These are phyloP conservation scores for Agrotis ipsilon DNA, from an alignment of 2,888 invertebrate species.

Conservation along the genomic window DNA sequence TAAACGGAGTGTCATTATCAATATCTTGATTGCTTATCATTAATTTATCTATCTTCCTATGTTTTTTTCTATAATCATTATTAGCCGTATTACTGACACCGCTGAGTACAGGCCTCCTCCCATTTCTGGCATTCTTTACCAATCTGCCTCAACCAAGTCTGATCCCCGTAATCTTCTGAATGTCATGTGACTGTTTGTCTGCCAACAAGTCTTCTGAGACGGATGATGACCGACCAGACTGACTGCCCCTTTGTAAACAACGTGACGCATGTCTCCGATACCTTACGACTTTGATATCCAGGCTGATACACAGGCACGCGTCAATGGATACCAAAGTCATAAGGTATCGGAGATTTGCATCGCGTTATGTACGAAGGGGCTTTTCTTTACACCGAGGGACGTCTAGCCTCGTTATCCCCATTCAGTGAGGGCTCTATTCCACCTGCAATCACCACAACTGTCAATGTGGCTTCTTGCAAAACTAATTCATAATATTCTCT, in stretches of 20 bases:
- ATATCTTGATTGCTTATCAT: too few relatives aligned
- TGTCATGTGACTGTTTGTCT: background rate
- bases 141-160: background rate
- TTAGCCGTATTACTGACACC: background rate
- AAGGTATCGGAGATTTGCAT: too few relatives aligned
- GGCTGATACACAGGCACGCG: too few relatives aligned
- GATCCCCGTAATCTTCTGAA: background rate
- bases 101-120: background rate
- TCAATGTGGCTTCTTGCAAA: background rate
- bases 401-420: too few relatives aligned
- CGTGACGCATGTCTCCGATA: too few relatives aligned
- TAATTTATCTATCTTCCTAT: background rate
- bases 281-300: too few relatives aligned
- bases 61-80: background rate
- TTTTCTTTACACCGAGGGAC: too few relatives aligned
- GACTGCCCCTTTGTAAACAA: too few relatives aligned
- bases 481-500: background rate
- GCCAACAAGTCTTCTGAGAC: background rate
- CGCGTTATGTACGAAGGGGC: too few relatives aligned
- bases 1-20: background rate
- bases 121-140: background rate
- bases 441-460: background rate
- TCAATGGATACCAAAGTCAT: too few relatives aligned
- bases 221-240: too few relatives aligned
- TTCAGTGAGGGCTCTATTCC: background rate